Evolutionary conservation across 2,113 vertebrate genomes (phyloP).

Genomic region (Hippopotamus amphibius): DNA sequence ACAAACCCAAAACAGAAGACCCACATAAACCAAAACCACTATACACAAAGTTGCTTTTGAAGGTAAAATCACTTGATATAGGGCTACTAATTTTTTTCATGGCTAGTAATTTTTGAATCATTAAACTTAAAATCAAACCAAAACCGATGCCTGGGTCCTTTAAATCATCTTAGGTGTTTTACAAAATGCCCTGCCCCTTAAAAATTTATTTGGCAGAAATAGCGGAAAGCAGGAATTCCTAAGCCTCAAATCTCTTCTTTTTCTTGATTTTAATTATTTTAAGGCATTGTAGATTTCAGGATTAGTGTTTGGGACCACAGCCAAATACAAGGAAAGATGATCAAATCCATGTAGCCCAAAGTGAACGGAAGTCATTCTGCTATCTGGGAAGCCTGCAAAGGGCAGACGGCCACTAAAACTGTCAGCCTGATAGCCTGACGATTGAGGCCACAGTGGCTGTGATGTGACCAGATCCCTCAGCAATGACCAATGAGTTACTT

Average conservation of each 20-base stretch:
- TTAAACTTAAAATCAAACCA: constrained; percentile 6
- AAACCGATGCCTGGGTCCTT: neutral
- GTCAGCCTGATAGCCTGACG: neutral
- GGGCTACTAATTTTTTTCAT: constrained; percentile 42
- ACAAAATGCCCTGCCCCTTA: neutral
- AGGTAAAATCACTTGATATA: constrained; percentile 38
- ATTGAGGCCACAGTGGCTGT: neutral
- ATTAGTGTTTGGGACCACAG: neutral
- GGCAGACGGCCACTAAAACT: neutral
- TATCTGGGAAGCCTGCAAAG: neutral
- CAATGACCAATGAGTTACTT: neutral
- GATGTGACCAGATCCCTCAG: neutral
- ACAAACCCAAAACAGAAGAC: constrained; percentile 63
- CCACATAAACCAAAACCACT: constrained; percentile 60
- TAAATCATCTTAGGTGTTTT: constrained; percentile 10
- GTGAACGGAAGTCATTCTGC: neutral
- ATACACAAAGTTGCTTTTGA: constrained; percentile 51
- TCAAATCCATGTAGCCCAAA: neutral
- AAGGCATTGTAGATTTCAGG: neutral
- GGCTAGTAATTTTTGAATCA: constrained; percentile 45
- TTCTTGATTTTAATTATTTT: neutral
- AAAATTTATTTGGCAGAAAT: neutral
- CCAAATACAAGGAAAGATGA: neutral
- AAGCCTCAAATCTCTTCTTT: neutral
- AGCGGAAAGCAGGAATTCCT: neutral